Conservation (phyloP, 2,888 invertebrate species). For the Noctua pronuba region DNA sequence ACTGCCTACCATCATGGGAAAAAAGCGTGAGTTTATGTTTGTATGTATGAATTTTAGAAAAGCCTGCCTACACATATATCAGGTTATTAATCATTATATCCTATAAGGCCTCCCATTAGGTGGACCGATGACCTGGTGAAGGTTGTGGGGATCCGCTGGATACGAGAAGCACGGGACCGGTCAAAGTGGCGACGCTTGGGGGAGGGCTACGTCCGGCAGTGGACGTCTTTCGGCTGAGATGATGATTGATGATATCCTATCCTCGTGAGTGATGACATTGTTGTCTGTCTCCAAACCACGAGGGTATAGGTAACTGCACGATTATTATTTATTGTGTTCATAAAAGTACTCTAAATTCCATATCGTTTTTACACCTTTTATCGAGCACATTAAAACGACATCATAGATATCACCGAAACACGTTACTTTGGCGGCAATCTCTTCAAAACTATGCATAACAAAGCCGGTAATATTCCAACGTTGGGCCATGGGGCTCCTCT, state of each 20-base stretch:
- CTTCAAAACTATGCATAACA: not conserved
- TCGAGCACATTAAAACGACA: slow-evolving; percentile 27
- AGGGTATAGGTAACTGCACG: not conserved
- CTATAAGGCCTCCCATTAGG: too few species aligned
- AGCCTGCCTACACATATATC: too few species aligned
- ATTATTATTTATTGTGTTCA: slow-evolving; percentile 14
- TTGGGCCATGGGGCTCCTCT: not conserved
- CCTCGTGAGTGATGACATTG: not conserved
- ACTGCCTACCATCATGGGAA: too few species aligned
- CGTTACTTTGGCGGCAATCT: not conserved
- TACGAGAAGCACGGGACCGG: too few species aligned
- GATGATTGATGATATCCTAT: not conserved
- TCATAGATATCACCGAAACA: not conserved
- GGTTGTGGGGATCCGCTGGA: too few species aligned
- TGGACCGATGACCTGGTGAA: too few species aligned
- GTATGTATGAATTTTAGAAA: too few species aligned
- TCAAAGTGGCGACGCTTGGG: too few species aligned
- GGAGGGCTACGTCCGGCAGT: too few species aligned
- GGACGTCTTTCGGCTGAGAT: too few species aligned
- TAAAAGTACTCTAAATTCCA: slow-evolving; percentile 3
- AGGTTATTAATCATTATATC: too few species aligned
- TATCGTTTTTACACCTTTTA: slow-evolving; percentile 16
- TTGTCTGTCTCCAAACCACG: not conserved
- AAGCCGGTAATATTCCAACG: not conserved
- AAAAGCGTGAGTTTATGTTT: too few species aligned